These are phyloP conservation scores for Melolontha melolontha DNA, from an alignment of 2,888 invertebrate species.

Conservation along the genomic window DNA sequence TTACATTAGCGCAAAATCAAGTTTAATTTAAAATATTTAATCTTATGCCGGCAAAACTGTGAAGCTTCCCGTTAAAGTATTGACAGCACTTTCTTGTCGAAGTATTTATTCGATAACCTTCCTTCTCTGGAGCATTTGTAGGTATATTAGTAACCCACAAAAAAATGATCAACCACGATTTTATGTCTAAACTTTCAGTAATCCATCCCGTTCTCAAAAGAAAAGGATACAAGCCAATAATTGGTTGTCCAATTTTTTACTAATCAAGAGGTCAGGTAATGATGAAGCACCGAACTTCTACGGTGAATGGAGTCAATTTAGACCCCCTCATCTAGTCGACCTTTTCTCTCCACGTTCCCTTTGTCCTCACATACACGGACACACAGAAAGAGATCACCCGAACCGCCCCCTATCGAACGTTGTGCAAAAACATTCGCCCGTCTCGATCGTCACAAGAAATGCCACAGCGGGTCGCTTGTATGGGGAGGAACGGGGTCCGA, in stretches of 20 bases:
- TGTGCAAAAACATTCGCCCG: conserved; percentile 32
- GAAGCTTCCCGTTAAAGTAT: too few relatives aligned
- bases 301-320: conserved; percentile 38
- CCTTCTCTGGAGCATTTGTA: too few relatives aligned
- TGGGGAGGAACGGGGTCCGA: conserved; percentile 36
- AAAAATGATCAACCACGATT: too few relatives aligned
- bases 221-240: conserved; percentile 31
- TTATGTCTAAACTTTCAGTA: conserved; percentile 2
- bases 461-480: conserved; percentile 31
- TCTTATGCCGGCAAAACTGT: too few relatives aligned
- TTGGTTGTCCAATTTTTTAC: conserved; percentile 36
- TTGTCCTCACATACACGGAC: conserved; percentile 2
- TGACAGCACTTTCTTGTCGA: too few relatives aligned
- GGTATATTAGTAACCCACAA: too few relatives aligned
- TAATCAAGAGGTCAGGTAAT: conserved; percentile 37
- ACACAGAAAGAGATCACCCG: conserved; percentile 8
- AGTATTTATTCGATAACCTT: too few relatives aligned
- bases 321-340: conserved; percentile 15
- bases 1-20: too few relatives aligned
- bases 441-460: conserved; percentile 37
- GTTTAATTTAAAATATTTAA: too few relatives aligned
- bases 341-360: conserved; percentile 6
- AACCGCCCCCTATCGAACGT: conserved; percentile 17
- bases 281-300: conserved; percentile 27
- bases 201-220: conserved; percentile 2